phyloP scores from a whole-genome alignment of 2,888 invertebrate species.

The Drosophila quinaria region DNA sequence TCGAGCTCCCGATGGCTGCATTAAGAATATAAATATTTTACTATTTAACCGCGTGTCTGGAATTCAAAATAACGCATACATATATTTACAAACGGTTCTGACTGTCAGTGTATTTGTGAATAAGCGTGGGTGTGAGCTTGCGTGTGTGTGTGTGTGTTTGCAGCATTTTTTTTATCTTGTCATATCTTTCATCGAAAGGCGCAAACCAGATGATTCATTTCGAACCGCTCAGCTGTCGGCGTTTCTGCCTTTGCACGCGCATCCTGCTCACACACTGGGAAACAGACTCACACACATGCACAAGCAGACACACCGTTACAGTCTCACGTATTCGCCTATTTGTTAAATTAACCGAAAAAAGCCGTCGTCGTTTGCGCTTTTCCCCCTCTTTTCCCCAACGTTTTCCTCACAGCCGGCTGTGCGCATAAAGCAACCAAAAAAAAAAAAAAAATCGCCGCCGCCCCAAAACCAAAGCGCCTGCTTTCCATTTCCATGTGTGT shows the following conservation, averaged over 20 bases:
- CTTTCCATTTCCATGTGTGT: conserved; percentile 56
- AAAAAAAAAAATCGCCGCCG: conserved; percentile 26
- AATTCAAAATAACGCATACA: conserved; percentile 59
- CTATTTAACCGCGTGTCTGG: conserved; percentile 68
- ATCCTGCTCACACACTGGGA: conserved; percentile 49
- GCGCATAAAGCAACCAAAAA: conserved; percentile 29
- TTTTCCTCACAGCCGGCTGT: conserved; percentile 34
- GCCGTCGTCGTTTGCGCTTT: conserved; percentile 11
- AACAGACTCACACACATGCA: conserved; percentile 7
- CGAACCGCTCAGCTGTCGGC: conserved; percentile 55
- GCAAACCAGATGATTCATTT: conserved; percentile 65
- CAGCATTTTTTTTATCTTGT: conserved; percentile 56
- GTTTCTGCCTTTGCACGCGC: conserved; percentile 29
- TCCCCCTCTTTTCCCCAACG: neutral
- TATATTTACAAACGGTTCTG: conserved; percentile 36
- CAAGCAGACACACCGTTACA: conserved; percentile 19
- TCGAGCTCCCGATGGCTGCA: conserved; percentile 40
- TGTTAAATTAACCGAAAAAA: conserved; percentile 68
- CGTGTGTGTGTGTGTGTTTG: conserved; percentile 30
- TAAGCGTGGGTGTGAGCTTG: conserved; percentile 32
- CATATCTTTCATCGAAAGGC: conserved; percentile 55
- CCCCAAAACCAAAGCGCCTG: conserved; percentile 43
- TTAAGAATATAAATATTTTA: conserved; percentile 63
- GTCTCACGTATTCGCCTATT: conserved; percentile 56
- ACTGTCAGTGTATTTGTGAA: conserved; percentile 23